These are phyloP conservation scores for Capromys pilorides DNA, from an alignment of 2,797 vertebrate genomes.

Conservation along the genomic window DNA sequence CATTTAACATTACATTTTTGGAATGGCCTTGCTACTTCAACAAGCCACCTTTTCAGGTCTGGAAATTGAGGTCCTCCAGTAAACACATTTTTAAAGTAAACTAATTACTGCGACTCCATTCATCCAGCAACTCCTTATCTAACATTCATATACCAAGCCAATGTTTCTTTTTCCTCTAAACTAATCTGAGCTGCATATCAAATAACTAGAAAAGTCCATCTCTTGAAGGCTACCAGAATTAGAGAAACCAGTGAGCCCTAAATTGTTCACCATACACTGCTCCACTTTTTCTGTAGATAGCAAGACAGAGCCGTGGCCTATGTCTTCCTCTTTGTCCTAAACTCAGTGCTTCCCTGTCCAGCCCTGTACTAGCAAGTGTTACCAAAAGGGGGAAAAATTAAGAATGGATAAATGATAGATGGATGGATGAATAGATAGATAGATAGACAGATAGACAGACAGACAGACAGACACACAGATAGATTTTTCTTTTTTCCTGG, in stretches of 20 bases:
- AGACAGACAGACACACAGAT: background rate
- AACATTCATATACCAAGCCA: background rate
- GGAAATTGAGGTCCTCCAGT: background rate
- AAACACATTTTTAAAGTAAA: background rate
- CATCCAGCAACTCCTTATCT: background rate
- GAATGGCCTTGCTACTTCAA: background rate
- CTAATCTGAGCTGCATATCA: background rate
- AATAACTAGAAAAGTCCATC: fast-evolving
- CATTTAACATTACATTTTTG: background rate
- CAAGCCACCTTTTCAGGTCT: background rate
- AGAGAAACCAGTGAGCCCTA: background rate
- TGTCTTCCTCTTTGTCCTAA: background rate
- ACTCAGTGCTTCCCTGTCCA: background rate
- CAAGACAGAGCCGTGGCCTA: too few relatives aligned
- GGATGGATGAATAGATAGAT: too few relatives aligned
- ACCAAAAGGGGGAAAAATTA: too few relatives aligned
- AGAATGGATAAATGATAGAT: background rate
- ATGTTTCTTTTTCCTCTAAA: background rate
- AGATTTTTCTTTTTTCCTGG: too few relatives aligned
- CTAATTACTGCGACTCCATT: background rate
- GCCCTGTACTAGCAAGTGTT: fast-evolving
- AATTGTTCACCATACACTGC: background rate
- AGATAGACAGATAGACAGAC: background rate
- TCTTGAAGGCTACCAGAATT: background rate
- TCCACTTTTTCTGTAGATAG: background rate